A percentile compares a stretch with the other conserved stretches of the same genome.
Evolutionary conservation across 2,888 invertebrate genomes (phyloP).

Genomic region (Pterostichus madidus): DNA sequence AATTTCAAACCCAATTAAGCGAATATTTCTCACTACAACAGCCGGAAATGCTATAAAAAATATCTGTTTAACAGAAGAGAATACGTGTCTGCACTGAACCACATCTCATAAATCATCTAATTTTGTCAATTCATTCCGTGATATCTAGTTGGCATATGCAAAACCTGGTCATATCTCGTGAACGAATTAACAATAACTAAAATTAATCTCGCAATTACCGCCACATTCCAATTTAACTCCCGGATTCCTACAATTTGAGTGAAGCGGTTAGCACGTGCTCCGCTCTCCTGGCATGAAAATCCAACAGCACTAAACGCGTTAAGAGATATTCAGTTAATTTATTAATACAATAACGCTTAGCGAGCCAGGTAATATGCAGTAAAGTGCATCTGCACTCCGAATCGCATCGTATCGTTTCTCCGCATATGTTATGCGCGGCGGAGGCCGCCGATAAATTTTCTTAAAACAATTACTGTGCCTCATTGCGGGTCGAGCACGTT

Average conservation of each 20-base stretch:
- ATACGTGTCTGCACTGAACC: no score
- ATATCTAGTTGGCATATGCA: neutral
- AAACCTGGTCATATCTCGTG: neutral
- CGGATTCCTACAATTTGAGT: neutral
- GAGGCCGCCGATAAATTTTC: constrained; percentile 39
- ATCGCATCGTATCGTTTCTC: neutral
- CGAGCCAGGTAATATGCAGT: constrained; percentile 55
- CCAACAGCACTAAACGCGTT: constrained; percentile 4
- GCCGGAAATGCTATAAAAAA: no score
- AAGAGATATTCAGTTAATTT: constrained; percentile 50
- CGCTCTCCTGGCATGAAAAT: constrained; percentile 6
- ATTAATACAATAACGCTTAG: constrained; percentile 55
- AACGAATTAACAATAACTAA: constrained; percentile 46
- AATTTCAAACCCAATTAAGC: no score
- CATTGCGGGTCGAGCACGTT: constrained; percentile 21
- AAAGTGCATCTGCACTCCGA: constrained; percentile 23
- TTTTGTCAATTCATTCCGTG: constrained; percentile 4
- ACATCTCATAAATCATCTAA: neutral
- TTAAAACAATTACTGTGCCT: constrained; percentile 43
- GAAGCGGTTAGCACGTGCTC: neutral
- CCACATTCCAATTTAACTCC: constrained; percentile 3
- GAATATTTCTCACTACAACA: no score
- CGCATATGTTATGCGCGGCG: neutral
- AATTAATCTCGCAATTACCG: constrained; percentile 36
- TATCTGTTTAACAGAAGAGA: no score